phyloP scores from a whole-genome alignment of 1,140 invertebrate genomes.

The Phymastichus coffea region DNA sequence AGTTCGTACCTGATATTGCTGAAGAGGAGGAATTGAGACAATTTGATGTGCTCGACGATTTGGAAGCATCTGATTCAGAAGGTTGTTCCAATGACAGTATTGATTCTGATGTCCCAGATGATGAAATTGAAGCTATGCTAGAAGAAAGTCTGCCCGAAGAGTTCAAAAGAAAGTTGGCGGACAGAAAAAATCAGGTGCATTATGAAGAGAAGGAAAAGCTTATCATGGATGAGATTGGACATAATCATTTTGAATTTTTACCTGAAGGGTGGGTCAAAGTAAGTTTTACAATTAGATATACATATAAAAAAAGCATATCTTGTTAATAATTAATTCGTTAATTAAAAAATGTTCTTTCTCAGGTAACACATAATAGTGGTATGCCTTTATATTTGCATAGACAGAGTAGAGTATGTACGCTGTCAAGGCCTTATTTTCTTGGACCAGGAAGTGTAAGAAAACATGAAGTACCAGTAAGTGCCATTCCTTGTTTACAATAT shows the following conservation, averaged over 20 bases:
- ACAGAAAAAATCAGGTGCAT: constrained; percentile 52
- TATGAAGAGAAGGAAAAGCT: constrained; percentile 82
- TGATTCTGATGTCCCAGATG: constrained; percentile 74
- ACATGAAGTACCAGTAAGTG: constrained; percentile 90
- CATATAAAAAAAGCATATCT: no score
- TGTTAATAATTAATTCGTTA: background rate
- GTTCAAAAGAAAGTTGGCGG: constrained; percentile 65
- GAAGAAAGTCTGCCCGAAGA: constrained; percentile 77
- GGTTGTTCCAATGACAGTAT: constrained; percentile 61
- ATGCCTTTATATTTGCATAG: constrained; percentile 93
- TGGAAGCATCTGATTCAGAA: constrained; percentile 59
- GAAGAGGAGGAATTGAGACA: constrained; percentile 57
- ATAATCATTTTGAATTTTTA: constrained; percentile 94
- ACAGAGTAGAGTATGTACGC: constrained; percentile 78
- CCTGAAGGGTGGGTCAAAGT: constrained; percentile 96
- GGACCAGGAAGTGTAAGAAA: constrained; percentile 91
- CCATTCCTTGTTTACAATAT: constrained; percentile 94
- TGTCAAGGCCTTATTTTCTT: constrained; percentile 91
- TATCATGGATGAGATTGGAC: constrained; percentile 81
- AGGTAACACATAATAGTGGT: constrained; percentile 90
- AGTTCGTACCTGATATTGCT: background rate
- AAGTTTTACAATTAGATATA: no score
- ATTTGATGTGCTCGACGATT: constrained; percentile 79
- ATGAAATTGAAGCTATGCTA: constrained; percentile 87
- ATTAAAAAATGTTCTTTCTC: background rate